Base-by-base conservation (phyloP, 2,888 invertebrate genomes). In the Tenthredo amoena region DNA sequence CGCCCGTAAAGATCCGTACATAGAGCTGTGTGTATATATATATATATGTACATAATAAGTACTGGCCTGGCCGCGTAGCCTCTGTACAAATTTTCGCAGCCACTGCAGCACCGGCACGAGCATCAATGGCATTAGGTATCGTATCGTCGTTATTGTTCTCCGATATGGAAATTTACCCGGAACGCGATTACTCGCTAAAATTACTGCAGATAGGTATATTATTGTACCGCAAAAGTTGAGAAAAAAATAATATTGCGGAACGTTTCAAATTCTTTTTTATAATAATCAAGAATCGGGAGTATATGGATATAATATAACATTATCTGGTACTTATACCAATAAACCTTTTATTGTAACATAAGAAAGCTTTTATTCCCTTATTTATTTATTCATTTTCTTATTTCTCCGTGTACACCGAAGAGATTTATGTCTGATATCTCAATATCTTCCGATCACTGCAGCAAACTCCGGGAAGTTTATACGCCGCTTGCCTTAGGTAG, bases 1-100 rank as follows among this genome's bases (percentile, higher is more conserved):
- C 88, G 88, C 87, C 89, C 88, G 88, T 89, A 89, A 89, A 87
- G 89, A 89, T 89, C 89, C 89, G 88, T 88, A 89, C 34, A 12
- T 40, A 81, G 26, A 47, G 15, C 50, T n/a, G 37, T 40, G 58
- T 34, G 26, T 37, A n/a, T 12, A 21, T 15, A n/a, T 55, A 34
- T 6, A 40, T 12, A n/a, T 9, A 55, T n/a, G 10, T n/a, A 34
- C 10, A 34, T 34, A 31, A 15, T 47, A 34, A 37, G 37, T 21
- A 81, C 81, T 40, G 62, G 21, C 18, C 40, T 15, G 18, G 18
- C n/a, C 26, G 37, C 7, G 81, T 26, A 9, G n/a, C 77, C n/a
- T 50, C 47, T 12, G 37, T 50, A 40, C 31, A 62, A 81, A 81
- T 81, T 81, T 40, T 81, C 81, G 77, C 50, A 43, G 72, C 77